These are phyloP conservation scores for Artibeus jamaicensis DNA, from an alignment of 2,797 vertebrate genomes.

Conservation along the genomic window DNA sequence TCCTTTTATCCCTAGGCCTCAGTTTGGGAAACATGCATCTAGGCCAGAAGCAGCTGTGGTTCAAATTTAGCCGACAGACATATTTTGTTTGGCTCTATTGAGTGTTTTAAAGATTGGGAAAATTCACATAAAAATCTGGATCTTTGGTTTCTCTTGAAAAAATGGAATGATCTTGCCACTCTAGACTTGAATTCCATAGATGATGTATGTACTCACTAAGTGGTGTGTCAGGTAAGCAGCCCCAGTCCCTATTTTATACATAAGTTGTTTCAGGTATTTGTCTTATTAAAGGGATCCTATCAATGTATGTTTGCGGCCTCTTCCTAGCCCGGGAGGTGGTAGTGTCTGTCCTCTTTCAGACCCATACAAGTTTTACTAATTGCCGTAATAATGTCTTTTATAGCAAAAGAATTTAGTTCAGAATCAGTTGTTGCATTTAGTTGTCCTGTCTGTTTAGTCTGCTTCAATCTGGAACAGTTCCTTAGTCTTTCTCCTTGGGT, in stretches of 20 bases:
- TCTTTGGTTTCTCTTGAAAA: conserved; percentile 54
- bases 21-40: conserved; percentile 53
- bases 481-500: not conserved
- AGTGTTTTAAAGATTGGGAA: conserved; percentile 57
- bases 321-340: not conserved
- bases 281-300: not conserved
- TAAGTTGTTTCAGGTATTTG: conserved; percentile 6
- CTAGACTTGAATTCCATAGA: not conserved
- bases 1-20: conserved; percentile 50
- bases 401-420: not conserved
- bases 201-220: not conserved
- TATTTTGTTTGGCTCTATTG: conserved; percentile 60
- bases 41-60: conserved; percentile 53
- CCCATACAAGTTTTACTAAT: not conserved
- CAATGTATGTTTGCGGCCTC: not conserved
- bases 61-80: conserved; percentile 57
- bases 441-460: conserved; percentile 9
- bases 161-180: conserved; percentile 10
- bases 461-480: not conserved
- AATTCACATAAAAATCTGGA: conserved; percentile 51
- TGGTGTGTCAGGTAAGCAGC: not conserved
- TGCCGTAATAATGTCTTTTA: not conserved
- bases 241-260: not conserved
- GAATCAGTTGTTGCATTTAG: not conserved
- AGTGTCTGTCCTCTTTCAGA: not conserved